Evolutionary conservation across 2,113 vertebrate species (phyloP), one percentile per base, ranked within the genome.

Genomic region (Colius striatus): DNA sequence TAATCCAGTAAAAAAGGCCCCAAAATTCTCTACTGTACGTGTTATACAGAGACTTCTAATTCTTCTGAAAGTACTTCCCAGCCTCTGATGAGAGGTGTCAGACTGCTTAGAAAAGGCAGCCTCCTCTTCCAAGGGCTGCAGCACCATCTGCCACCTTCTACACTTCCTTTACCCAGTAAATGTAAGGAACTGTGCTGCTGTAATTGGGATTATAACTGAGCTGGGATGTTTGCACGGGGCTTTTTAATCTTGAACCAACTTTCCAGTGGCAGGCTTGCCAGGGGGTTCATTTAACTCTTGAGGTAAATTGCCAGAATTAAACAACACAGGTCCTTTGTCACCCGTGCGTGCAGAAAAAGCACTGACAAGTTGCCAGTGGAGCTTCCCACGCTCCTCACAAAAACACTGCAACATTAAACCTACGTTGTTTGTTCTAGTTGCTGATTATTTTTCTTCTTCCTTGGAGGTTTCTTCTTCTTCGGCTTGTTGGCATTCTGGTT

Each of bases 401-500:
- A 91, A 96, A 53, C 55, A 89, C 90, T 51, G 86, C 54, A 88
- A 96, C 91, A 65, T 88, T 90, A 60, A 96, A 98, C 98, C 98
- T 99, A 99, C 99, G 98, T 98, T 93, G 98, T 97, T 93, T 98
- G 98, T 82, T 99, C 99, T 83, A 96, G 98, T 80, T 99, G 98
- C 81, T 99, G 99, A 93, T 98, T 99, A 92, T 98, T 98, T 96
- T 99, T 99, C 98, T 99, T 99, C 97, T 99, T 99, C 87, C 99
- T 98, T 71, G 99, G 98, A 32, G 99, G 99, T 95, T 99, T 99
- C 98, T 99, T 99, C 98, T 99, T 99, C 98, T 99, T 99, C 17
- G 99, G 99, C 97, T 99, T 99, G 93, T 98, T 98, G 94, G 98
- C 98, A 87, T 98, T 98, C 65, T 97, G 97, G 91, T 96, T 98